phyloP scores from a whole-genome alignment of 1,140 invertebrate species.

The Drosophila carrolli region DNA sequence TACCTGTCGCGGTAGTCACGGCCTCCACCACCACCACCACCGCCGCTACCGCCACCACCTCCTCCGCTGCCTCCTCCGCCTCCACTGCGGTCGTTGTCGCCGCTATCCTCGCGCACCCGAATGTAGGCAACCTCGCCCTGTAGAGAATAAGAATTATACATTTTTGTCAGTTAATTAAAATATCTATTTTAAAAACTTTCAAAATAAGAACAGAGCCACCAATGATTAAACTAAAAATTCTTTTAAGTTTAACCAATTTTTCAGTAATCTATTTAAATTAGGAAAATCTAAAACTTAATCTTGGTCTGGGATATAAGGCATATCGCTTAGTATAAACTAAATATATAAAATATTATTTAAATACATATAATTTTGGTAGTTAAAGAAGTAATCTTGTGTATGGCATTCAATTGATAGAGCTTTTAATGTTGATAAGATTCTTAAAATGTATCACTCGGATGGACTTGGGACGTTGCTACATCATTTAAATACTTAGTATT shows the following conservation, averaged over 20 bases:
- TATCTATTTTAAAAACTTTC: background rate
- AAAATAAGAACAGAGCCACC: background rate
- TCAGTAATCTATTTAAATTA: too few relatives aligned
- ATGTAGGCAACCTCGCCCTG: slow-evolving; percentile 98
- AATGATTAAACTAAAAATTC: background rate
- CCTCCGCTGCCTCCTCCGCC: slow-evolving; percentile 87
- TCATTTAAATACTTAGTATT: too few relatives aligned
- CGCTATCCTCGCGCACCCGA: slow-evolving; percentile 96
- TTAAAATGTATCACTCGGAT: too few relatives aligned
- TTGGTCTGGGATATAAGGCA: too few relatives aligned
- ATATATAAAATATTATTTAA: too few relatives aligned
- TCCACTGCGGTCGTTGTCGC: slow-evolving; percentile 85
- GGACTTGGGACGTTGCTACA: too few relatives aligned
- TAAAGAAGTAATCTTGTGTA: too few relatives aligned
- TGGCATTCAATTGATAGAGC: too few relatives aligned
- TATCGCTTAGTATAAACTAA: too few relatives aligned
- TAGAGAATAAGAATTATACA: slow-evolving; percentile 44
- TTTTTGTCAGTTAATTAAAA: background rate
- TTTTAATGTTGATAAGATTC: too few relatives aligned
- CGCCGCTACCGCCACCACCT: slow-evolving; percentile 61
- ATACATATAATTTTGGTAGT: too few relatives aligned
- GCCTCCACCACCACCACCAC: slow-evolving; percentile 68
- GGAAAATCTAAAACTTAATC: too few relatives aligned
- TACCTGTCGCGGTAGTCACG: slow-evolving; percentile 85
- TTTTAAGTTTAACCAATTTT: background rate